Conservation (phyloP, 2,888 invertebrate species). For the Cordilura impudica region DNA sequence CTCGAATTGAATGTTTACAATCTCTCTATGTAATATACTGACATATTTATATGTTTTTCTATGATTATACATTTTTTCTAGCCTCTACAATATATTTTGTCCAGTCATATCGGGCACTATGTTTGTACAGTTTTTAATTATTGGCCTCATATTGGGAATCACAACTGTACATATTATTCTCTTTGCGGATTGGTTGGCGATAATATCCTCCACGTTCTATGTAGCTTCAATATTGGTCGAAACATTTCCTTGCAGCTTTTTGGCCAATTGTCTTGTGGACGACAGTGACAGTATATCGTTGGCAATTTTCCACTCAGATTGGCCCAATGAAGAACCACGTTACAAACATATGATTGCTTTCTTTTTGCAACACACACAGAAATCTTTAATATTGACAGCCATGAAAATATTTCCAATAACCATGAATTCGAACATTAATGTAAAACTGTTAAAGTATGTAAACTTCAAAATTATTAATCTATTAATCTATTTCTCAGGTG, state of each 20-base stretch:
- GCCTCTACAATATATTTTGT: constrained; percentile 66
- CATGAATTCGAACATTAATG: constrained; percentile 69
- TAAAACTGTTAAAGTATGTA: too few relatives aligned
- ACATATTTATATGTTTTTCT: too few relatives aligned
- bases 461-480: too few relatives aligned
- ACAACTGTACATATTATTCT: constrained; percentile 68
- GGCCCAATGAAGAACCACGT: constrained; percentile 66
- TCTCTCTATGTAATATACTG: too few relatives aligned
- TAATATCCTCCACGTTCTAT: constrained; percentile 65
- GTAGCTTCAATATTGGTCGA: constrained; percentile 66
- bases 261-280: constrained; percentile 67
- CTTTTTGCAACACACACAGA: constrained; percentile 69
- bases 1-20: too few relatives aligned
- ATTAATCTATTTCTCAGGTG: constrained; percentile 64
- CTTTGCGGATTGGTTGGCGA: constrained; percentile 65
- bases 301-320: constrained; percentile 70
- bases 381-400: constrained; percentile 68
- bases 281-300: constrained; percentile 67
- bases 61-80: too few relatives aligned
- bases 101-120: constrained; percentile 69
- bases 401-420: constrained; percentile 69
- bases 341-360: constrained; percentile 65
- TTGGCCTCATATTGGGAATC: constrained; percentile 67
- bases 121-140: constrained; percentile 69
- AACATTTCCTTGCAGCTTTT: constrained; percentile 69